phyloP scores from a whole-genome alignment of 1,140 invertebrate species.

The Thereuonema tuberculata region DNA sequence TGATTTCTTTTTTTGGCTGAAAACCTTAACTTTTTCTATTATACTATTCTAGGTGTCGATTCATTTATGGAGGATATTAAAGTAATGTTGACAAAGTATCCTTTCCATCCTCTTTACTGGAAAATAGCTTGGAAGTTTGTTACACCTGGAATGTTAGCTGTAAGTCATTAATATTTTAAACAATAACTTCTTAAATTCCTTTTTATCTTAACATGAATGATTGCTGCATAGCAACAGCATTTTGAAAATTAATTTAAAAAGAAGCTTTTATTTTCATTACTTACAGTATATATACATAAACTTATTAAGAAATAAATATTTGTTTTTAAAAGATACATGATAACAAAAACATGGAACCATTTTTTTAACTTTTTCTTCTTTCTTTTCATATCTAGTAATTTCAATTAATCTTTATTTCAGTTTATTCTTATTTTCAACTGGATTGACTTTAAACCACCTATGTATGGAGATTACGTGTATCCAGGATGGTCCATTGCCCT shows the following conservation, averaged over 20 bases:
- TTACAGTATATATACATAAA: too few species aligned
- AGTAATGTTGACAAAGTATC: slow-evolving; percentile 34
- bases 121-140: slow-evolving; percentile 31
- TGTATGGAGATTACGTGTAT: slow-evolving; percentile 33
- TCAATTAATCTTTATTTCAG: slow-evolving; percentile 24
- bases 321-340: too few species aligned
- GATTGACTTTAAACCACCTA: slow-evolving; percentile 35
- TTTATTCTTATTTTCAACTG: slow-evolving; percentile 38
- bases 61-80: slow-evolving; percentile 34
- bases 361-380: background rate
- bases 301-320: too few species aligned
- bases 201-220: too few species aligned
- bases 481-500: slow-evolving; percentile 39
- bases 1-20: background rate
- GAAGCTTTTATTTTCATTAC: too few species aligned
- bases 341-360: too few species aligned
- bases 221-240: too few species aligned
- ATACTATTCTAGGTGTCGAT: slow-evolving; percentile 24
- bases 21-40: background rate
- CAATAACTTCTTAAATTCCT: too few species aligned
- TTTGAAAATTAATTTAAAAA: too few species aligned
- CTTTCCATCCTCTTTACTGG: slow-evolving; percentile 30
- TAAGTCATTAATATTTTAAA: too few species aligned
- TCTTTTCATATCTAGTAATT: background rate
- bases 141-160: slow-evolving; percentile 30